These are phyloP conservation scores for Catocala sponsa DNA, from an alignment of 2,888 invertebrate genomes.

Conservation along the genomic window DNA sequence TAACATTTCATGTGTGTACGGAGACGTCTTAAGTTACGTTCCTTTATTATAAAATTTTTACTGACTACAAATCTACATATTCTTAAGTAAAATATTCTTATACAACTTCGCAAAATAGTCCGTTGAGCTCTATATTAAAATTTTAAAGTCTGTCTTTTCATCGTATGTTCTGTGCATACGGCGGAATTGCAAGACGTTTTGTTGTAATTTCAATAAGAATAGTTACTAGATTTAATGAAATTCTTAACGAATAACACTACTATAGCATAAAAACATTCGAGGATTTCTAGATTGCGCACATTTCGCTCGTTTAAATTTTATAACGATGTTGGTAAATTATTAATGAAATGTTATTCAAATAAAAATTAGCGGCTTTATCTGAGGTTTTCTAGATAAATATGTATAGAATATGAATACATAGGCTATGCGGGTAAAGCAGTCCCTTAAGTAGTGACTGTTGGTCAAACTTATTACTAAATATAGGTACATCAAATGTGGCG, in stretches of 20 bases:
- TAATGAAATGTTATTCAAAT: too few relatives aligned
- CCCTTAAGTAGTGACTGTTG: too few relatives aligned
- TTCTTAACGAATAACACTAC: slow-evolving; percentile 20
- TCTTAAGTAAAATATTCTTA: slow-evolving; percentile 15
- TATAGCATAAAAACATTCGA: slow-evolving; percentile 18
- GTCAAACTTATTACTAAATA: too few relatives aligned
- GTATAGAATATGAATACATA: too few relatives aligned
- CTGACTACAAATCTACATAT: slow-evolving; percentile 39
- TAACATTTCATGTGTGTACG: slow-evolving; percentile 25
- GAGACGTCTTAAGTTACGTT: slow-evolving; percentile 22
- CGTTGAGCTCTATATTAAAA: slow-evolving; percentile 44
- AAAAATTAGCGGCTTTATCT: too few relatives aligned
- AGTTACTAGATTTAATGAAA: slow-evolving; percentile 36
- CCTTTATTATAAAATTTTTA: slow-evolving; percentile 41
- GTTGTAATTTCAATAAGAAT: slow-evolving; percentile 26
- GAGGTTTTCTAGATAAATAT: too few relatives aligned
- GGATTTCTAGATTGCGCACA: slow-evolving; percentile 3
- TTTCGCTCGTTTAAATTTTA: slow-evolving; percentile 4
- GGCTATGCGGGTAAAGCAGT: too few relatives aligned
- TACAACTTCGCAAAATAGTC: slow-evolving; percentile 39
- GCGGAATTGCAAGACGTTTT: slow-evolving; percentile 21
- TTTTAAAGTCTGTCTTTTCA: slow-evolving; percentile 37
- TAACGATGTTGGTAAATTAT: too few relatives aligned
- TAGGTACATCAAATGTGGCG: too few relatives aligned
- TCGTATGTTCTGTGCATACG: slow-evolving; percentile 17